Evolutionary conservation across 2,113 vertebrate genomes (phyloP).

Genomic region (Mesitornis unicolor): DNA sequence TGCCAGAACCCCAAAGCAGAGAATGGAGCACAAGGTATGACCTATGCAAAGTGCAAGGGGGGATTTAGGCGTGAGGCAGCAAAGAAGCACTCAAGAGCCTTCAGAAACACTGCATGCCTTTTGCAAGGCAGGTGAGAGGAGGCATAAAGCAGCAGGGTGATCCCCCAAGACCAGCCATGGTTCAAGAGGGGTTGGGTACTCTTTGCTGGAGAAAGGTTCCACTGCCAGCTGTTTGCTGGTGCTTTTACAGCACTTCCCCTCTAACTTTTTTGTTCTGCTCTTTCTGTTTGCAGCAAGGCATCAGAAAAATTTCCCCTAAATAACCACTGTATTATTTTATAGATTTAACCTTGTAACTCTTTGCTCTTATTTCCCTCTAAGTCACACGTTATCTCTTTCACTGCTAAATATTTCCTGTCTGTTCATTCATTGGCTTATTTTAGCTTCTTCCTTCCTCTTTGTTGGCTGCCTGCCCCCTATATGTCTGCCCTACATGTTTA

Average conservation of each 20-base stretch:
- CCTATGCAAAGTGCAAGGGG: not conserved
- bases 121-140: not conserved
- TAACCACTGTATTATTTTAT: conserved; percentile 27
- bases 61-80: not conserved
- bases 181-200: not conserved
- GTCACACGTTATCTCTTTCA: conserved; percentile 49
- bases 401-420: conserved; percentile 63
- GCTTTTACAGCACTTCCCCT: not conserved
- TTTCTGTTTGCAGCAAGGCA: conserved; percentile 1
- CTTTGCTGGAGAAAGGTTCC: not conserved
- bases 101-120: not conserved
- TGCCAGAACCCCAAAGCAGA: not conserved
- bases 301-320: conserved; percentile 24
- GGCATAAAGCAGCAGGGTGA: not conserved
- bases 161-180: not conserved
- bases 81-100: not conserved
- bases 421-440: conserved; percentile 56
- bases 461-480: conserved; percentile 31
- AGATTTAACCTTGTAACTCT: conserved; percentile 54
- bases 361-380: conserved; percentile 45
- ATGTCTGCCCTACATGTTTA: not conserved
- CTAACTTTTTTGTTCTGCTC: not conserved
- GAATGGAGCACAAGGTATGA: not conserved
- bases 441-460: conserved; percentile 62
- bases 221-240: not conserved